Base-by-base conservation (phyloP, 1,140 invertebrate genomes). In the Halictus rubicundus region DNA sequence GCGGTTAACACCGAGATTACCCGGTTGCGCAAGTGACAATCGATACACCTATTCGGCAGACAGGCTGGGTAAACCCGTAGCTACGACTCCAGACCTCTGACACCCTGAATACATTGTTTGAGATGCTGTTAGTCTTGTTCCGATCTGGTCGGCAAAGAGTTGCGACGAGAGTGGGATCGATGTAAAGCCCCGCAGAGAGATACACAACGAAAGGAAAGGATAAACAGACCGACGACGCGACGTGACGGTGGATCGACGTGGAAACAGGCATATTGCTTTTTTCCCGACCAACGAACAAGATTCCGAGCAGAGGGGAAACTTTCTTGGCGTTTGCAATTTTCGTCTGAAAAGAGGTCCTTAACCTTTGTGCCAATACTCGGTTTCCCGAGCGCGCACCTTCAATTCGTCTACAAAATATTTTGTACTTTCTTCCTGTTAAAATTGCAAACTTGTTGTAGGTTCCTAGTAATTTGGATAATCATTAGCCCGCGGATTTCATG, bases 141-240 rank as follows among this genome's bases (percentile, higher is more conserved):
- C 84, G 82, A 84, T 78, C 83, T 75, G 81, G 82, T 84, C 83
- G 70, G 82, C 83, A 84, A 84, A 84, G 83, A 84, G 77, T 80
- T 60, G 70, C 79, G 68, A 71, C 81, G 37, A 68, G 70, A 19
- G 32, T 46, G 54, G 76, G 83, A 84, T 84, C 82, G 82, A 84
- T 82, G 66, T 68, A 74, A 71, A 72, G 83, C 71, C 39, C 61
- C 61, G 59, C 54, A 54, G 59, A 72, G 76, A 52, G 46, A 71
- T 80, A 65, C 71, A 75, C 57, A 59, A 46, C 64, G 49, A 14
- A 37, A 52, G 60, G 42, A 68, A 46, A 73, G 73, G 80, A 81
- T 84, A 80, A 85, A 84, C 82, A 83, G 42, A 73, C 68, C 52
- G 69, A 32, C 32, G 32, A 32, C 32, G 32, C 32, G 32, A 85